Evolutionary conservation across 2,888 invertebrate species (phyloP).

Genomic region (Dugesia japonica): DNA sequence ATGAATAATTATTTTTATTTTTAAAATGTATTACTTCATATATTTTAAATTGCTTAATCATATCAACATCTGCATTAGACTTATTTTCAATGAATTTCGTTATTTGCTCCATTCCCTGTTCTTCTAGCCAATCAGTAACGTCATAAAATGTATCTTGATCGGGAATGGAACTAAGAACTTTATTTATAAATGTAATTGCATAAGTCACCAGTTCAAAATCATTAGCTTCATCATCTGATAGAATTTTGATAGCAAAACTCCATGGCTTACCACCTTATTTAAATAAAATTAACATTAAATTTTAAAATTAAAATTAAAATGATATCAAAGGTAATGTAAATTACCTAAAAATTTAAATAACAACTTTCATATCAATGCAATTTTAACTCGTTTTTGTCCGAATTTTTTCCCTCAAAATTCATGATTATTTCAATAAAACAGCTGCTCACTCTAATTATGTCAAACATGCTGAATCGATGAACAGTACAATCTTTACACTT

Average conservation of each 20-base stretch:
- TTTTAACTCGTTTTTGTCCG: no score
- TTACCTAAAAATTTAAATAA: no score
- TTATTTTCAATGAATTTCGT: constrained; percentile 50
- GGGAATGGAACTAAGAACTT: constrained; percentile 68
- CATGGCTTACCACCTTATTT: constrained; percentile 55
- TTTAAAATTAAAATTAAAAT: no score
- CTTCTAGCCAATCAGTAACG: constrained; percentile 81
- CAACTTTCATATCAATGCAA: no score
- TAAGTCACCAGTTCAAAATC: constrained; percentile 87
- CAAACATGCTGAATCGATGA: no score
- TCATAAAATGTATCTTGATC: constrained; percentile 93
- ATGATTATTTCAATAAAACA: no score
- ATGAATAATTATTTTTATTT: constrained; percentile 1
- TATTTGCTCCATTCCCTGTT: constrained; percentile 54
- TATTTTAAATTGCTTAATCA: constrained; percentile 77
- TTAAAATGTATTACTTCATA: constrained; percentile 58
- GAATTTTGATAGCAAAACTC: constrained; percentile 64
- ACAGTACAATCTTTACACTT: no score
- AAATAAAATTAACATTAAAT: no score
- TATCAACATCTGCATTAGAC: constrained; percentile 76
- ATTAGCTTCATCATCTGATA: constrained; percentile 73
- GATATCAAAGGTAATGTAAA: no score
- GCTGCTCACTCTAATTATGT: no score
- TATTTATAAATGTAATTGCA: constrained; percentile 85
- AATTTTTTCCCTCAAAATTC: no score